phyloP scores from a whole-genome alignment of 2,113 vertebrate species.

The Reinhardtius hippoglossoides region DNA sequence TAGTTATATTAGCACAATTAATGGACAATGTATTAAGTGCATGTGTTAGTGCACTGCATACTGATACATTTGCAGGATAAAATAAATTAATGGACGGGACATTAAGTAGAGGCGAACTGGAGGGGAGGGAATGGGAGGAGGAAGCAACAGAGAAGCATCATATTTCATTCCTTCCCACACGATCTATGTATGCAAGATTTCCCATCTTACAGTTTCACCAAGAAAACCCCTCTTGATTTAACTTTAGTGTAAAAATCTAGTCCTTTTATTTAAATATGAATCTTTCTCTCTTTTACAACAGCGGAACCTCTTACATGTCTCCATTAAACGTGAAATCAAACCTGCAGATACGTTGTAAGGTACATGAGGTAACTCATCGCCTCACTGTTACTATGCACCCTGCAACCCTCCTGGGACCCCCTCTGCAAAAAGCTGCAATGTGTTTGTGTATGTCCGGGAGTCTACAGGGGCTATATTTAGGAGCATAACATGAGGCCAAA shows the following conservation, averaged over 20 bases:
- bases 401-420: constrained; percentile 48
- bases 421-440: constrained; percentile 61
- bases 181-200: background rate
- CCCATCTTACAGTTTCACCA: no score
- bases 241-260: no score
- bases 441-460: constrained; percentile 63
- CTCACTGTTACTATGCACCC: constrained; percentile 73
- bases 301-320: no score
- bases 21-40: constrained; percentile 17
- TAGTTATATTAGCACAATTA: constrained; percentile 26
- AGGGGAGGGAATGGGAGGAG: constrained; percentile 1
- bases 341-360: no score
- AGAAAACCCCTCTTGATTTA: no score
- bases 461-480: constrained; percentile 78
- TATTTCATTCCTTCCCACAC: constrained; percentile 57
- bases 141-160: constrained; percentile 43
- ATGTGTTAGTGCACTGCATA: constrained; percentile 12
- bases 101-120: constrained; percentile 23
- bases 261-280: no score
- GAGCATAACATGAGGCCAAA: constrained; percentile 48
- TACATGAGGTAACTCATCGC: constrained; percentile 56
- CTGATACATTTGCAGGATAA: background rate
- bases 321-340: no score
- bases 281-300: no score
- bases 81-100: constrained; percentile 5